A percentile compares a stretch with the other conserved stretches of the same genome.
phyloP scores from a whole-genome alignment of 2,113 vertebrate genomes.

The Amazona guildingii region DNA sequence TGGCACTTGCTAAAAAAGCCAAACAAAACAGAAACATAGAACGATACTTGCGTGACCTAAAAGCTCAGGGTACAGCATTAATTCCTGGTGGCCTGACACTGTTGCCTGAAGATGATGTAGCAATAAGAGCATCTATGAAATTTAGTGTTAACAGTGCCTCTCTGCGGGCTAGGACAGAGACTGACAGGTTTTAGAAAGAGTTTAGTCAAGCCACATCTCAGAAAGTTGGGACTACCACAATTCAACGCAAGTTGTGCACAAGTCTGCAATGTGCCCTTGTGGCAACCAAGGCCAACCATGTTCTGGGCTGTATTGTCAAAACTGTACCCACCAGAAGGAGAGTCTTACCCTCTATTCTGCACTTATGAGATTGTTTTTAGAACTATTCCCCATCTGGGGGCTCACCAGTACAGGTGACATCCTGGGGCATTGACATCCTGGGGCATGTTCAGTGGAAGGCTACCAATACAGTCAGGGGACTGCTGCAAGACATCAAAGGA shows the following conservation, averaged over 20 bases:
- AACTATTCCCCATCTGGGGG: not conserved
- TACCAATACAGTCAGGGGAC: not conserved
- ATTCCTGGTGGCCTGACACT: not conserved
- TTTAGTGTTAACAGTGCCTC: not conserved
- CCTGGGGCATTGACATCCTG: not conserved
- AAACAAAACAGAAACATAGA: not conserved
- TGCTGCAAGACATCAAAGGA: not conserved
- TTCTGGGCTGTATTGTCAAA: not conserved
- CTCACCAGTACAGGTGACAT: not conserved
- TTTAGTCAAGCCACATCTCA: not conserved
- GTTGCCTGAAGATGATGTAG: not conserved
- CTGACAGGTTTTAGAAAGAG: not conserved
- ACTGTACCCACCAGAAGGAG: not conserved
- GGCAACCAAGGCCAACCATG: not conserved
- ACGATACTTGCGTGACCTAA: not conserved
- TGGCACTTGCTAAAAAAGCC: not conserved
- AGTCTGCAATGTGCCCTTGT: not conserved
- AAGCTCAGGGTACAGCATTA: not conserved
- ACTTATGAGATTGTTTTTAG: not conserved
- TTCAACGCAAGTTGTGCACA: not conserved
- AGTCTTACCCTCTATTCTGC: not conserved
- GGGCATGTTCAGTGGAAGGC: not conserved
- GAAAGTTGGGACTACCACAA: not conserved
- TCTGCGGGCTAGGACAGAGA: not conserved
- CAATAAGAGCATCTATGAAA: not conserved